These are phyloP conservation scores for Spodoptera picta DNA, from an alignment of 2,888 invertebrate species.

Conservation along the genomic window DNA sequence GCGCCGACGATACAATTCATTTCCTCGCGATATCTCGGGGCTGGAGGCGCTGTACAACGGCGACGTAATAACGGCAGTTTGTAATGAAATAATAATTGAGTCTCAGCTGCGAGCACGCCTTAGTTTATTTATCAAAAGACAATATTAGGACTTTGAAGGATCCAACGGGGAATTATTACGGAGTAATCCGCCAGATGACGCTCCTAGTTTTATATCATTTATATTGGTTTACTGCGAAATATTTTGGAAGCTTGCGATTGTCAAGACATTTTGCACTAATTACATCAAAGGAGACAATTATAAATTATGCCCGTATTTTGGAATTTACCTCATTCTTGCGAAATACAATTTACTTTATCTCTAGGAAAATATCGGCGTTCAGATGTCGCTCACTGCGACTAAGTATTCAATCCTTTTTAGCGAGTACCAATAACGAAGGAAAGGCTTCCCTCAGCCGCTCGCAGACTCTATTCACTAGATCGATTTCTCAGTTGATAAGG, in stretches of 20 bases:
- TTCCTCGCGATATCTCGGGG: conserved; percentile 56
- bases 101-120: conserved; percentile 64
- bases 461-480: conserved; percentile 25
- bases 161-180: conserved; percentile 56
- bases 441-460: conserved; percentile 15
- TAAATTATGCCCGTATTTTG: too few species aligned
- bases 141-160: conserved; percentile 68
- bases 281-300: background rate
- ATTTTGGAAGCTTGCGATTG: conserved; percentile 12
- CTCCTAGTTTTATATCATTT: conserved; percentile 30
- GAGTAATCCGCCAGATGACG: conserved; percentile 53
- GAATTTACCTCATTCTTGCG: too few species aligned
- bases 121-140: conserved; percentile 73
- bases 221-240: conserved; percentile 18
- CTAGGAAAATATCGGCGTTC: too few species aligned
- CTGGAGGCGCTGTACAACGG: conserved; percentile 38
- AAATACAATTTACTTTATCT: too few species aligned
- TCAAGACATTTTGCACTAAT: conserved; percentile 3
- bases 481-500: conserved; percentile 33
- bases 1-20: conserved; percentile 54
- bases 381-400: background rate
- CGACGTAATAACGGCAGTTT: conserved; percentile 63
- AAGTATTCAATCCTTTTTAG: conserved; percentile 14
- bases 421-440: conserved; percentile 7
- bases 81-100: conserved; percentile 71